These are phyloP conservation scores for Bryconaethiops microstoma DNA, from an alignment of 2,797 vertebrate species.

Conservation along the genomic window DNA sequence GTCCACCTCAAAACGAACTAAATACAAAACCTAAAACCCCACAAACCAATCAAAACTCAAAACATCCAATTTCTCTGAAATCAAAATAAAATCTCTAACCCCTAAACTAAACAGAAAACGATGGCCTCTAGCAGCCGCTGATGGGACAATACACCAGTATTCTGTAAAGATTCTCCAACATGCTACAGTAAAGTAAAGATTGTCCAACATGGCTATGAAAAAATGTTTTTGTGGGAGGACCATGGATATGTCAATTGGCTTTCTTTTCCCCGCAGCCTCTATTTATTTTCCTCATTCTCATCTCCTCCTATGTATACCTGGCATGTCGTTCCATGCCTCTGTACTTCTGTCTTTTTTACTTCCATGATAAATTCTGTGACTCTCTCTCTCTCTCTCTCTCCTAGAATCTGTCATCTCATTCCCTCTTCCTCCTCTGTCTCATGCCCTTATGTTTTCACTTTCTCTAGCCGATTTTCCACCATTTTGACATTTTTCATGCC, in stretches of 20 bases:
- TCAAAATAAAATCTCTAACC: too few species aligned
- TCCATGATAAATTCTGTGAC: neutral
- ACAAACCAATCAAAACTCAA: too few species aligned
- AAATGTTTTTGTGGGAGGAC: neutral
- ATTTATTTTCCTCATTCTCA: neutral
- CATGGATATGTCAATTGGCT: neutral
- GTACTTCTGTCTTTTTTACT: neutral
- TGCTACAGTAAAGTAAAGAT: too few species aligned
- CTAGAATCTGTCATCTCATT: conserved; percentile 8
- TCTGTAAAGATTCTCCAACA: too few species aligned
- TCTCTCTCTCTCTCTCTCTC: conserved; percentile 30
- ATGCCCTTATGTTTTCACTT: neutral
- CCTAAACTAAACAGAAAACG: too few species aligned
- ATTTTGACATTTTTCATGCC: conserved; percentile 50
- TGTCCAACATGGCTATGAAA: too few species aligned
- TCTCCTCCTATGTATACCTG: neutral
- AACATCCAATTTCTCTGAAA: too few species aligned
- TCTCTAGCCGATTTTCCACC: neutral
- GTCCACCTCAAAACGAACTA: too few species aligned
- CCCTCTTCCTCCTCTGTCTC: neutral
- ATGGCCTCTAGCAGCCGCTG: too few species aligned
- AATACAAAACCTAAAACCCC: too few species aligned
- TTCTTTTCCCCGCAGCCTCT: neutral
- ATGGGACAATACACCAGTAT: too few species aligned
- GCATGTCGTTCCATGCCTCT: neutral